Evolutionary conservation across 2,888 invertebrate species (phyloP), one percentile per base, ranked within the genome.

Genomic region (Drosophila mimica): DNA sequence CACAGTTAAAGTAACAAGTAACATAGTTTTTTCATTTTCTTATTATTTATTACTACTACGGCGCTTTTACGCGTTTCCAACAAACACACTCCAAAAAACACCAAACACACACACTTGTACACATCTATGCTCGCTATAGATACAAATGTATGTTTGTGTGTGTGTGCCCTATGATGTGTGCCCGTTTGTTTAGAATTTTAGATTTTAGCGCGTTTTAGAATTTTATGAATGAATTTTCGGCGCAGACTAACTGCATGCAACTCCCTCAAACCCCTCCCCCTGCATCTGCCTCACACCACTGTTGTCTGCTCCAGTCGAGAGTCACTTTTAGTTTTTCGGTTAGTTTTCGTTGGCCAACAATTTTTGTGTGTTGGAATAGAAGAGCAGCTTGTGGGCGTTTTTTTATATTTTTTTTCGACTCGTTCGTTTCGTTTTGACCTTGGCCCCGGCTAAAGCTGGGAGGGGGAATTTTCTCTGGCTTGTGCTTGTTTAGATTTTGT

Each of bases 191-290:
- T 92, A 92, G 91, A 92, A 92, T 91, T 92, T 92, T 91, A 91
- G 91, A 92, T 91, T 91, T 92, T 89, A 88, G 91, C 91, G 92
- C 85, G 90, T 91, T 91, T 91, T 91, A 87, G 91, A 81, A 89
- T 91, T 92, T 91, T 91, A 91, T 92, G 92, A 92, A 92, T 92
- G 91, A 92, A 91, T 89, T 88, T 89, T 89, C 74, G 81, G 77
- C 88, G 82, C 76, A 70, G 79, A 72, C 79, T 56, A 59, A 62
- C 63, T 68, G 49, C 51, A 43, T 53, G 28, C 48, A 20, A 31
- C 49, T 13, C 31, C 49, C 4, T 9, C 13, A 11, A 9, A n/a
- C 43, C 3, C 43, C n/a, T 11, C 25, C 20, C 54, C 8, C 3
- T 4, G 5, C 17, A 11, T 2, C 9, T 4, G 25, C 4, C 1